Percentiles rank a stretch among this genome's conserved stretches.
These are phyloP conservation scores for Notocelia uddmanniana DNA, from an alignment of 2,888 invertebrate species.

Conservation along the genomic window DNA sequence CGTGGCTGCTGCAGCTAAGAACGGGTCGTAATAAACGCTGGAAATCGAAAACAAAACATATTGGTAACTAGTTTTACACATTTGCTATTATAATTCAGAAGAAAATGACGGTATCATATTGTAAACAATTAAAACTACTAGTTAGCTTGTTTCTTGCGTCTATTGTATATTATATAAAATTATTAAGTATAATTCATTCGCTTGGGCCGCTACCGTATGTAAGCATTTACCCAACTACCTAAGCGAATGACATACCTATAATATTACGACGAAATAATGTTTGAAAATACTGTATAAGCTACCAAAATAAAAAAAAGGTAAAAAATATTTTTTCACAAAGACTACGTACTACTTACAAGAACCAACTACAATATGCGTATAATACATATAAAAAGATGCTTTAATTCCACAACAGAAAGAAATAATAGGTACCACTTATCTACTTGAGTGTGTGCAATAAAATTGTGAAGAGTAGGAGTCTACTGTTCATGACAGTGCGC, in stretches of 20 bases:
- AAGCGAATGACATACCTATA: neutral
- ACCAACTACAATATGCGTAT: conserved; percentile 11
- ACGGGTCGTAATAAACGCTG: conserved; percentile 98
- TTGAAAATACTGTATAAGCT: neutral
- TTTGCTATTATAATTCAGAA: neutral
- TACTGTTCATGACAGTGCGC: conserved; percentile 33
- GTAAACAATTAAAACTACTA: conserved; percentile 22
- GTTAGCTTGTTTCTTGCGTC: conserved; percentile 4
- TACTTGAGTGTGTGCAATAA: conserved; percentile 19
- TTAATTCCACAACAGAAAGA: neutral
- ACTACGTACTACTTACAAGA: neutral
- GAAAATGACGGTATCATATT: neutral
- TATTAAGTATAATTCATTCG: neutral
- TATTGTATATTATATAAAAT: neutral
- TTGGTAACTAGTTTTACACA: conserved; percentile 20
- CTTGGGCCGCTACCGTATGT: neutral
- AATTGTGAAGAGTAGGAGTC: conserved; percentile 19
- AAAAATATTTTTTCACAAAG: neutral
- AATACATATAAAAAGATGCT: conserved; percentile 2
- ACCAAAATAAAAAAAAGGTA: neutral
- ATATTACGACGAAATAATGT: neutral
- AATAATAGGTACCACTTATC: neutral
- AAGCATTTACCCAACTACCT: neutral
- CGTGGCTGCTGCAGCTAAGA: conserved; percentile 94
- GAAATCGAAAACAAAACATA: conserved; percentile 70